Base-by-base conservation (phyloP, 2,113 vertebrate genomes). In the Malurus melanocephalus region DNA sequence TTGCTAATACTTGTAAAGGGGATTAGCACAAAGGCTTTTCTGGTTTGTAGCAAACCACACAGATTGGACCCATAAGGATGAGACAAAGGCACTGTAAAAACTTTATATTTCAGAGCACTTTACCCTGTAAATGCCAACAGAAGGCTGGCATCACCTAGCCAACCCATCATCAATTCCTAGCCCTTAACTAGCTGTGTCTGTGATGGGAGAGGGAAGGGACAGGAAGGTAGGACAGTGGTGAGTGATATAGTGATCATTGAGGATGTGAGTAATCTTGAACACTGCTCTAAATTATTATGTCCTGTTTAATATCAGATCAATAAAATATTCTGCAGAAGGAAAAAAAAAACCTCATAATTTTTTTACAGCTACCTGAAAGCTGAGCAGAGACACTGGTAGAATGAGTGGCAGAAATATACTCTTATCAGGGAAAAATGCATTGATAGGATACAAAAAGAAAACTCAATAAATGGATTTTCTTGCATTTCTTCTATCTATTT, bases 1-100 rank as follows among this genome's bases (percentile, higher is more conserved):
- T 24, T 92, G 52, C 45, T 76, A 67, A 64, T 59, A 71, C 56
- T 62, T 83, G 5, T 75, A 68, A 85, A 18, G 46, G 23, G 11
- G 17, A 83, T 92, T 90, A 88, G 48, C 51, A 91, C 32, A 94
- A 95, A 84, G 42, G 56, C 10, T 89, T 85, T 71, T 40, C 24
- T 67, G 78, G 52, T 33, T 16, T 67, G 62, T 28, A 56, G 49
- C 53, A 88, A 89, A 80, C 49, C 64, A 69, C 16, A 46, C 0
- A 1, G 46, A 72, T 21, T 6, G 10, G 62, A 57, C 52, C 23
- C 23, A 22, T n/a, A 52, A 80, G 23, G 13, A 57, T 72, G 80
- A 68, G 38, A 68, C 4, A 89, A 91, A 89, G 33, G 2, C 18
- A 61, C 10, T 53, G 32, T 33, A 61, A 75, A 68, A 74, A 28